phyloP scores from a whole-genome alignment of 2,113 vertebrate species.

The Solea solea region DNA sequence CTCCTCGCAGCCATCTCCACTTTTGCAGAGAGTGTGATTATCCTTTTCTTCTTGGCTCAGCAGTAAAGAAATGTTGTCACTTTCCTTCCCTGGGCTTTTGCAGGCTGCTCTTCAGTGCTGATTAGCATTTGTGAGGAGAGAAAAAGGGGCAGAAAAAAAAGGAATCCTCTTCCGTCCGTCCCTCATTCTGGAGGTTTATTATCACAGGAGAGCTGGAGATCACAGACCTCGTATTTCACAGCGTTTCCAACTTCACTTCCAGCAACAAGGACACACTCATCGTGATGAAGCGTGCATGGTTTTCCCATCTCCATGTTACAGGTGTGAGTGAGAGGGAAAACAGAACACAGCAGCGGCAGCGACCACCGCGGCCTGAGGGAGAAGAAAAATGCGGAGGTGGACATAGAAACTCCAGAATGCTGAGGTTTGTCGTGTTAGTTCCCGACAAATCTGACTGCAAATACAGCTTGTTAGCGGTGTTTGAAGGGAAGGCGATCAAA shows the following conservation, averaged over 20 bases:
- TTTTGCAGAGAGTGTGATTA: constrained; percentile 42
- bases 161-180: not conserved
- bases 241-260: not conserved
- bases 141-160: not conserved
- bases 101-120: constrained; percentile 30
- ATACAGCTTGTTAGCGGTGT: too few relatives aligned
- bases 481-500: too few relatives aligned
- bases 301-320: constrained; percentile 6
- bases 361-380: constrained; percentile 18
- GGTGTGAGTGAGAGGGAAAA: constrained; percentile 18
- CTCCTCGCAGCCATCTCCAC: constrained; percentile 51
- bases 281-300: not conserved
- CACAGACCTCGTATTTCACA: constrained; percentile 13
- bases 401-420: too few relatives aligned
- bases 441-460: too few relatives aligned
- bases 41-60: constrained; percentile 43
- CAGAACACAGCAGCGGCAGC: not conserved
- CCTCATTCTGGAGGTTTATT: constrained; percentile 24
- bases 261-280: constrained; percentile 2
- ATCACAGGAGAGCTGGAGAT: constrained; percentile 4
- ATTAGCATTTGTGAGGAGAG: constrained; percentile 31
- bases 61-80: constrained; percentile 30
- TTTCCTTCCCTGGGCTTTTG: not conserved
- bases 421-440: too few relatives aligned
- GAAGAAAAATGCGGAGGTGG: not conserved